Evolutionary conservation across 2,113 vertebrate genomes (phyloP).

Genomic region (Piliocolobus tephrosceles): DNA sequence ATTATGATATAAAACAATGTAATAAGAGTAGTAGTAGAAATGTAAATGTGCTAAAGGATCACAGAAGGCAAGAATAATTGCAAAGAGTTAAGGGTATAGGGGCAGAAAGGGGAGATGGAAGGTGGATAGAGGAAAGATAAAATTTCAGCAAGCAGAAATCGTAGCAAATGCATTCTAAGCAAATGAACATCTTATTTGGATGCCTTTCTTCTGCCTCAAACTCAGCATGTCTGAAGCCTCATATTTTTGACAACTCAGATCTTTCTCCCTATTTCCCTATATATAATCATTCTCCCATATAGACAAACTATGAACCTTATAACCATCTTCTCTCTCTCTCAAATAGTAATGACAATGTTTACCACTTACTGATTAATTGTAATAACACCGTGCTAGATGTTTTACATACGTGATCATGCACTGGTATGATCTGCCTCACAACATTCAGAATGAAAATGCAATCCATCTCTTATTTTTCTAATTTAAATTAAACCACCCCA

Average conservation of each 20-base stretch:
- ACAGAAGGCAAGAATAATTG: not conserved
- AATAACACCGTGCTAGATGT: not conserved
- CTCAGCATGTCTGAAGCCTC: not conserved
- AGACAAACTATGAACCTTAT: not conserved
- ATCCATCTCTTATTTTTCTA: not conserved
- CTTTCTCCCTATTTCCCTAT: not conserved
- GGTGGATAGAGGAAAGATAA: not conserved
- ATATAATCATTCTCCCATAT: not conserved
- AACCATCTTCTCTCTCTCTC: not conserved
- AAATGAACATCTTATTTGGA: not conserved
- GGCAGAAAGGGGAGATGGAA: not conserved
- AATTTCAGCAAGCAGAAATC: not conserved
- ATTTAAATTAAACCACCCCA: constrained; percentile 20
- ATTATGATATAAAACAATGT: not conserved
- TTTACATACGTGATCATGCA: not conserved
- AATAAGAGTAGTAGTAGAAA: constrained; percentile 23
- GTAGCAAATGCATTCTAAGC: not conserved
- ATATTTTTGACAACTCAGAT: constrained; percentile 1
- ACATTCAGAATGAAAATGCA: not conserved
- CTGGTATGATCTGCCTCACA: not conserved
- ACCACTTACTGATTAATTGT: not conserved
- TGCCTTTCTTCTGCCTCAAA: not conserved
- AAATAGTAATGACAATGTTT: not conserved
- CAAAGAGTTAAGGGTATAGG: not conserved
- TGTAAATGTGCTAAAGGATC: not conserved